phyloP scores from a whole-genome alignment of 2,113 vertebrate species.

The Hassar affinis region DNA sequence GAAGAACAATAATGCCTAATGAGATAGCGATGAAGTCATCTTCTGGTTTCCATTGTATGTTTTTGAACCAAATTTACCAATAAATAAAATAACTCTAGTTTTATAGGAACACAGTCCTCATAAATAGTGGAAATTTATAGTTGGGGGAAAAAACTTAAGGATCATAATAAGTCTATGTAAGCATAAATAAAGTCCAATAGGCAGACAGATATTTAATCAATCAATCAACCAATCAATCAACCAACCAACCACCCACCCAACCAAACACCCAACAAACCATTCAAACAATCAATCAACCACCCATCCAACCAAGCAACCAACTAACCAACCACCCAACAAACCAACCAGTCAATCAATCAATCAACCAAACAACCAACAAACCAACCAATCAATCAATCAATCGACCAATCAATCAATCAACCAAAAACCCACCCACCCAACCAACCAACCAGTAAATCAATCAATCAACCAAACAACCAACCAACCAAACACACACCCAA shows the following conservation, averaged over 20 bases:
- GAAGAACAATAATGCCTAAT: conserved; percentile 17
- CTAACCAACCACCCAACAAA: too few relatives aligned
- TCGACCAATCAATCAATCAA: neutral
- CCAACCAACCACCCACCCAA: too few relatives aligned
- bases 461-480: neutral
- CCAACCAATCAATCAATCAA: too few relatives aligned
- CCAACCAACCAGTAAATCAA: neutral
- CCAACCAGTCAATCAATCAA: too few relatives aligned
- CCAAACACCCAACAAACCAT: too few relatives aligned
- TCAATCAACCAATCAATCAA: neutral
- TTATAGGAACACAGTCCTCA: neutral
- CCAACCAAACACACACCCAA: too few relatives aligned
- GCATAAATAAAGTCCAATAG: neutral
- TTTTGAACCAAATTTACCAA: neutral
- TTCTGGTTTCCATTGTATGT: neutral
- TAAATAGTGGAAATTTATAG: neutral
- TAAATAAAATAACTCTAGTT: neutral
- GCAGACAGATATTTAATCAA: neutral
- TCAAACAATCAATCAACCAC: too few relatives aligned
- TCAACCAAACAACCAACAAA: neutral
- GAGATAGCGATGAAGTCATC: conserved; percentile 14
- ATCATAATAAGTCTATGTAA: neutral
- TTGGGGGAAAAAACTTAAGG: neutral
- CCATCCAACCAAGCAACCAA: too few relatives aligned
- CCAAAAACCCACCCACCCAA: too few relatives aligned